Evolutionary conservation across 2,113 vertebrate species (phyloP).

Genomic region (Equus przewalskii): DNA sequence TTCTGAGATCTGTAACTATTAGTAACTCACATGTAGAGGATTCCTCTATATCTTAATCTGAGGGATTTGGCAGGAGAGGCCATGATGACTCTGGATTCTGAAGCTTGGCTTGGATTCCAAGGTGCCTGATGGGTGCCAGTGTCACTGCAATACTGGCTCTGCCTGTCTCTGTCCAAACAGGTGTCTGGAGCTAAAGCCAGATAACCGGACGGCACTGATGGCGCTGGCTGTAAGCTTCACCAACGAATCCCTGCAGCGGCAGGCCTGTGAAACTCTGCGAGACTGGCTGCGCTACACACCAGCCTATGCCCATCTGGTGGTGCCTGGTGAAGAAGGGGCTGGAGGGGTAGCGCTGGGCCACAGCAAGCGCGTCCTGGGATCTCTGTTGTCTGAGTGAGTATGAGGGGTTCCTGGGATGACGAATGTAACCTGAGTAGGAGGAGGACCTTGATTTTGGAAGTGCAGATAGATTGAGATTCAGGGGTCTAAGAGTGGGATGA

Average conservation of each 20-base stretch:
- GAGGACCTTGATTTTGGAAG: not conserved
- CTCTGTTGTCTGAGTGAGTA: conserved; percentile 96
- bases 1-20: not conserved
- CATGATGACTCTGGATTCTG: not conserved
- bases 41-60: not conserved
- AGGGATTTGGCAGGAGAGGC: not conserved
- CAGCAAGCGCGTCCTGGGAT: conserved; percentile 92
- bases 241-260: conserved; percentile 97
- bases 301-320: conserved; percentile 91
- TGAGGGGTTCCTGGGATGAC: not conserved
- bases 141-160: not conserved
- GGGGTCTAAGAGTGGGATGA: not conserved
- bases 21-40: not conserved
- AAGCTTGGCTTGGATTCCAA: not conserved
- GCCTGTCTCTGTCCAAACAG: conserved; percentile 82
- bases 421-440: not conserved
- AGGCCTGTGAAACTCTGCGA: conserved; percentile 96
- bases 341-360: conserved; percentile 85
- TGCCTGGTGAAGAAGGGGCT: conserved; percentile 79
- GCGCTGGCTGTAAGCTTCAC: conserved; percentile 98
- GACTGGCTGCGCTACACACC: conserved; percentile 96
- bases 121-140: not conserved
- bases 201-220: conserved; percentile 97
- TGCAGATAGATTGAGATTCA: not conserved
- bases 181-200: conserved; percentile 97